A percentile compares a stretch with the other conserved stretches of the same genome.
These are phyloP conservation scores for Glaucopsyche alexis DNA, from an alignment of 2,888 invertebrate genomes.

Conservation along the genomic window DNA sequence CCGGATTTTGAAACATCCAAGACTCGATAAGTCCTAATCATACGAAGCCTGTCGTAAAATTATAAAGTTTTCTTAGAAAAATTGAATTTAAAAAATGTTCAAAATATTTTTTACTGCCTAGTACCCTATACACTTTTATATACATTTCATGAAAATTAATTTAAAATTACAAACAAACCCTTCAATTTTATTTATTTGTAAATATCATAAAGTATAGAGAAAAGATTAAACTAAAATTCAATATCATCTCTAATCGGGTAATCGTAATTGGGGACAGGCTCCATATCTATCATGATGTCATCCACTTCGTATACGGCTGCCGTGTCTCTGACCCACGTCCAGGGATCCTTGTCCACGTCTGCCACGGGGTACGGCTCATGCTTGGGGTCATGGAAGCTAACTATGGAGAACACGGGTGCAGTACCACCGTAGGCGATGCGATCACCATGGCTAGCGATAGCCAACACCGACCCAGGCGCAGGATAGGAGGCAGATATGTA, in stretches of 20 bases:
- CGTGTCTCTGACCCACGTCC: background rate
- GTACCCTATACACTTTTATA: too few species aligned
- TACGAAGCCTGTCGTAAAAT: too few species aligned
- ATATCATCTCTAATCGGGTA: background rate
- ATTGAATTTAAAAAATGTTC: too few species aligned
- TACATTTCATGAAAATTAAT: too few species aligned
- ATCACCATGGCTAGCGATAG: conserved; percentile 60
- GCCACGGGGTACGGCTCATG: conserved; percentile 55
- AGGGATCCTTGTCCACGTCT: conserved; percentile 34
- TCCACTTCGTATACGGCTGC: background rate
- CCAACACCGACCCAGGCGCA: conserved; percentile 55
- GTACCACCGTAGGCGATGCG: conserved; percentile 70
- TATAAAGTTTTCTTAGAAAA: too few species aligned
- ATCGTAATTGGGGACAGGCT: background rate
- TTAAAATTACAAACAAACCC: too few species aligned
- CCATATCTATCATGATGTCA: conserved; percentile 13
- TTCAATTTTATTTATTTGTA: too few species aligned
- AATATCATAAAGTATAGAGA: too few species aligned
- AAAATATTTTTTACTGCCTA: too few species aligned
- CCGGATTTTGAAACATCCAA: too few species aligned
- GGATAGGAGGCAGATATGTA: conserved; percentile 70
- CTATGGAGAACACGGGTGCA: conserved; percentile 60
- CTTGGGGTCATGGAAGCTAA: conserved; percentile 68
- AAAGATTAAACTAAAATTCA: background rate
- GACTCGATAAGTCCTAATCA: too few species aligned